Evolutionary conservation across 2,797 vertebrate genomes (phyloP).

Genomic region (Urocyon cinereoargenteus): DNA sequence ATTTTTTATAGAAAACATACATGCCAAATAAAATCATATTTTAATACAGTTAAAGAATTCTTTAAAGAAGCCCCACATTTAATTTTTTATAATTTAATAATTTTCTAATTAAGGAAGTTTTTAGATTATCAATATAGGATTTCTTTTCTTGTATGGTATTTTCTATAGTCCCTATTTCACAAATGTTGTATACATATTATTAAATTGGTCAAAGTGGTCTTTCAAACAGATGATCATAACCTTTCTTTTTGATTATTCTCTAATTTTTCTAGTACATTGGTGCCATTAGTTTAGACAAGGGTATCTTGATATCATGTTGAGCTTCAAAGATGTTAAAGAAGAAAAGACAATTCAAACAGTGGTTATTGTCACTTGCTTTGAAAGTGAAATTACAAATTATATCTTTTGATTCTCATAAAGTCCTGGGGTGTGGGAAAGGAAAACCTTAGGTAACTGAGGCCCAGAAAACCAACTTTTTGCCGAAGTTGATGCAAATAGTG

Average conservation of each 20-base stretch:
- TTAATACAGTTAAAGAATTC: neutral
- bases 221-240: neutral
- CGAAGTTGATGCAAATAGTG: neutral
- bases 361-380: neutral
- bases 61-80: neutral
- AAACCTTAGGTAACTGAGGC: neutral
- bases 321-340: neutral
- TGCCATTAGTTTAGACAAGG: neutral
- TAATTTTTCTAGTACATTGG: neutral
- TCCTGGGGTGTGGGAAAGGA: neutral
- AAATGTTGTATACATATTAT: neutral
- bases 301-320: neutral
- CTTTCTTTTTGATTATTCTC: neutral
- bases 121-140: neutral
- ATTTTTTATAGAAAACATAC: neutral
- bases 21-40: neutral
- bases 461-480: neutral
- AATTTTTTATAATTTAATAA: constrained; percentile 1
- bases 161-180: neutral
- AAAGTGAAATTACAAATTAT: constrained; percentile 7
- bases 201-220: neutral
- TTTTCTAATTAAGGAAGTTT: neutral
- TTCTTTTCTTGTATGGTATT: neutral
- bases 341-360: neutral
- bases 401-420: constrained; percentile 31